phyloP scores from a whole-genome alignment of 2,888 invertebrate species.

The Stenurella melanura region DNA sequence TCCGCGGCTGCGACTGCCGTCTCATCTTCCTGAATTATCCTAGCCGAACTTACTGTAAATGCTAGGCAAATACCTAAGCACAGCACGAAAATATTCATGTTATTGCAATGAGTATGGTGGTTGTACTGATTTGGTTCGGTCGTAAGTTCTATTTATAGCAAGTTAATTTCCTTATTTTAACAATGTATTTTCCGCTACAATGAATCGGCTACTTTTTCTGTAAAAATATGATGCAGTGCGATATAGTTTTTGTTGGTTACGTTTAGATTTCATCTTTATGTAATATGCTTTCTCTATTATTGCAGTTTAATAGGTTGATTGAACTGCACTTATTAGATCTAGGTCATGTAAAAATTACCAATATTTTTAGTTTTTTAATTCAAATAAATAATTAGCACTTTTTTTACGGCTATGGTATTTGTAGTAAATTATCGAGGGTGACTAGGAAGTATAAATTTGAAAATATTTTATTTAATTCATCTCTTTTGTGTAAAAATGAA shows the following conservation, averaged over 20 bases:
- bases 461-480: no score
- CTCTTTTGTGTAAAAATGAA: no score
- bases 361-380: neutral
- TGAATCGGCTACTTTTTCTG: constrained; percentile 57
- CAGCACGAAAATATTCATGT: constrained; percentile 67
- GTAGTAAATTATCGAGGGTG: neutral
- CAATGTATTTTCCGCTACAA: constrained; percentile 64
- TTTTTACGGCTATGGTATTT: neutral
- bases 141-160: constrained; percentile 64
- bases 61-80: constrained; percentile 67
- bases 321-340: constrained; percentile 44
- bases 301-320: constrained; percentile 67
- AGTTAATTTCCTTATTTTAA: constrained; percentile 56
- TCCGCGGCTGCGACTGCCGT: constrained; percentile 53
- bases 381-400: neutral
- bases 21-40: constrained; percentile 67
- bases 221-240: constrained; percentile 59
- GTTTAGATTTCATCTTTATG: constrained; percentile 67
- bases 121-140: constrained; percentile 51
- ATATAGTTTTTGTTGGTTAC: constrained; percentile 60
- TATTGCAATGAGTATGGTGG: constrained; percentile 53
- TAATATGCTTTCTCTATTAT: constrained; percentile 70
- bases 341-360: constrained; percentile 27
- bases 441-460: no score
- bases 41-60: constrained; percentile 63